Base-by-base conservation (phyloP, 2,113 vertebrate genomes). In the Bothrops jararaca region DNA sequence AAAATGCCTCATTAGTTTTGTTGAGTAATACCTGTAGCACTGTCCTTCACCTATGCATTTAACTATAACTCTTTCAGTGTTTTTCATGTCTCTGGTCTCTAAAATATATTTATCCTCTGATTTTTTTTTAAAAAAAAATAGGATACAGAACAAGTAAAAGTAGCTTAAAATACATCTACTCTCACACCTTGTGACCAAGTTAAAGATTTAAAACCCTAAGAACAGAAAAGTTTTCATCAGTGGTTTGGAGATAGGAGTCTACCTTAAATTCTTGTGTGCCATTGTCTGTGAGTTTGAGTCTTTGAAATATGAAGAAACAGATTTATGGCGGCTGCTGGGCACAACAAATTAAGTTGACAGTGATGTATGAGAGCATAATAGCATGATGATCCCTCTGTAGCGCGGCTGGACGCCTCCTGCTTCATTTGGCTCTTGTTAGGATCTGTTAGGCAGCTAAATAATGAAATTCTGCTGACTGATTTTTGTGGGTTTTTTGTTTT, bases 321-420 rank as follows among this genome's bases (percentile, higher is more conserved):
- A 98, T 99, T 98, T 98, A 98, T 98, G 98, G 98, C 95, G 97
- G 98, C 98, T 98, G 98, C 98, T 98, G 98, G 98, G 98, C 98
- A 98, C 98, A 98, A 98, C 98, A 98, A 98, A 99, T 99, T 98
- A 99, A 99, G 98, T 97, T 98, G 98, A 99, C 98, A 98, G 98
- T 99, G 98, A 99, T 98, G 97, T 98, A 98, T 99, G 98, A 98
- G 98, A 97, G 98, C 97, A 95, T 97, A 97, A 98, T 97, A 97
- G 98, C 98, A 96, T 91, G 96, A 97, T 97, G 98, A 98, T 98
- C 98, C 97, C 97, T 97, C 97, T 93, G 96, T 96, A 97, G 97
- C 97, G 88, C 97, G 96, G 96, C 98, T 95, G 97, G 98, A 97
- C 96, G 96, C 97, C 98, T 97, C 97, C 97, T 97, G 98, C 98